phyloP scores from a whole-genome alignment of 2,888 invertebrate species.

The Arenicola marina region DNA sequence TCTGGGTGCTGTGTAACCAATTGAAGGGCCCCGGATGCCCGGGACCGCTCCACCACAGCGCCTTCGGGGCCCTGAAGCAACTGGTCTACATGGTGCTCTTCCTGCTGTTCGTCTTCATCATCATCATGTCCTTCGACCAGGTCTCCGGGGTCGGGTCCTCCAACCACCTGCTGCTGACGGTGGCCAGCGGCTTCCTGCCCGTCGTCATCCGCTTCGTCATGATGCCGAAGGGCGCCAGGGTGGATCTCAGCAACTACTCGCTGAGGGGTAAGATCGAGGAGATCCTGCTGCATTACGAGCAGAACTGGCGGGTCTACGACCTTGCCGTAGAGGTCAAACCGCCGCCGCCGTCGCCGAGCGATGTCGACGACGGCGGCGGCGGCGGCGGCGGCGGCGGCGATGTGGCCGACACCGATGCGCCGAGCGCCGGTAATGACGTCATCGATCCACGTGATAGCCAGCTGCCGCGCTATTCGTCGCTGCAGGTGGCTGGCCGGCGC shows the following conservation, averaged over 20 bases:
- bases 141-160: background rate
- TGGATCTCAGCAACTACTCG: background rate
- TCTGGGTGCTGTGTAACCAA: background rate
- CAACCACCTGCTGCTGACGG: slow-evolving; percentile 2
- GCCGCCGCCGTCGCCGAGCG: too few relatives aligned
- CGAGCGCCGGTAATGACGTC: too few relatives aligned
- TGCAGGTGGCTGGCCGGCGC: too few relatives aligned
- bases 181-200: slow-evolving; percentile 4
- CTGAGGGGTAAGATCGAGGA: slow-evolving; percentile 3
- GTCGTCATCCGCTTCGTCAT: background rate
- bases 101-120: background rate
- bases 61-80: background rate
- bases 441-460: too few relatives aligned
- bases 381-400: too few relatives aligned
- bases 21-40: background rate
- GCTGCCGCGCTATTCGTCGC: too few relatives aligned
- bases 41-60: background rate
- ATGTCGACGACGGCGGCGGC: too few relatives aligned
- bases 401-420: too few relatives aligned
- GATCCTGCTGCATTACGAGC: background rate
- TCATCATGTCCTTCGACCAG: slow-evolving; percentile 1
- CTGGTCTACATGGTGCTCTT: slow-evolving; percentile 3
- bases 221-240: background rate
- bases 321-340: too few relatives aligned
- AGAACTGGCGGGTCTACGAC: background rate